Evolutionary conservation across 2,888 invertebrate genomes (phyloP).

Genomic region (Orgyia antiqua): DNA sequence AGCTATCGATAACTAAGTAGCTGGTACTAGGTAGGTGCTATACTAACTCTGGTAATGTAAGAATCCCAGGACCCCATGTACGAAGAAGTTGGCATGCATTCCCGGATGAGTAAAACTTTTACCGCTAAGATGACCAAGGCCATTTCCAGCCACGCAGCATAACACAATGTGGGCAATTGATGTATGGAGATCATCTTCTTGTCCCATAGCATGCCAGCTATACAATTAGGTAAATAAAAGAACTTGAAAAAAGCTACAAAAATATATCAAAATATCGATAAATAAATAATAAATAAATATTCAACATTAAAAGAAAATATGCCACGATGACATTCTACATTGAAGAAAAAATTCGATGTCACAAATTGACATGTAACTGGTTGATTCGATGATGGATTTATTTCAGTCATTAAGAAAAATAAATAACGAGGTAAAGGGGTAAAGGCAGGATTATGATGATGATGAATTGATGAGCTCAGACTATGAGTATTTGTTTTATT

Average conservation of each 20-base stretch:
- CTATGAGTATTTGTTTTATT: too few species aligned
- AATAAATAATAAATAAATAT: background rate
- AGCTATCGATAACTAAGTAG: too few species aligned
- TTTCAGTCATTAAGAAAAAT: too few species aligned
- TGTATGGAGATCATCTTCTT: conserved; percentile 44
- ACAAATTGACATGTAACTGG: too few species aligned
- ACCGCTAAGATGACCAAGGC: conserved; percentile 32
- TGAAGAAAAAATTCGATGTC: background rate
- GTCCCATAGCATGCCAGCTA: conserved; percentile 36
- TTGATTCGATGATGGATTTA: too few species aligned
- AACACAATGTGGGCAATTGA: conserved; percentile 54
- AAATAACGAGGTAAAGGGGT: too few species aligned
- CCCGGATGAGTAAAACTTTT: conserved; percentile 52
- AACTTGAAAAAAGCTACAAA: conserved; percentile 2
- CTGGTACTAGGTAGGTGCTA: too few species aligned
- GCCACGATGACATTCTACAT: background rate
- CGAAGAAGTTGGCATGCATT: conserved; percentile 59
- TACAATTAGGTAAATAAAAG: too few species aligned
- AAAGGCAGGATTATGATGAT: too few species aligned
- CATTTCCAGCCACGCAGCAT: conserved; percentile 48
- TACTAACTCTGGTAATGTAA: conserved; percentile 20
- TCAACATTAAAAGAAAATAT: background rate
- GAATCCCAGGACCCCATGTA: conserved; percentile 58
- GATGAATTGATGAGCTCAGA: too few species aligned
- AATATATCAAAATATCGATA: conserved; percentile 11